Conservation (phyloP, 1,140 invertebrate species). For the Archivesica marissinica region DNA sequence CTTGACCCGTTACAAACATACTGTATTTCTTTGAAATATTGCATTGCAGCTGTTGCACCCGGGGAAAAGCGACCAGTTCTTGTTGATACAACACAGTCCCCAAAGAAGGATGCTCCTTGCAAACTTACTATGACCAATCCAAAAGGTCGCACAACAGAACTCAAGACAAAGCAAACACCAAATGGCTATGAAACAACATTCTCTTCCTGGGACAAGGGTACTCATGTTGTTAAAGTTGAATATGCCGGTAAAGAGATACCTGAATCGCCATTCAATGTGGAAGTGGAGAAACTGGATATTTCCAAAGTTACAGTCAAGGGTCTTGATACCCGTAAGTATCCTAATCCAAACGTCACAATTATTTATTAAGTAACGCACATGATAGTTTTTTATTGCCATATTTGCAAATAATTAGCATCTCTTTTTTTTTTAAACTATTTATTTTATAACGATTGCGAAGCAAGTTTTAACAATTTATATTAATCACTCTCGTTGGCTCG, state of each 20-base stretch:
- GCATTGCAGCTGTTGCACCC: constrained; percentile 72
- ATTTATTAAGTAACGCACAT: too few species aligned
- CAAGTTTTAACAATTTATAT: too few species aligned
- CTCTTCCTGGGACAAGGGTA: constrained; percentile 91
- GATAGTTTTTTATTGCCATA: too few species aligned
- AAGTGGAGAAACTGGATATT: constrained; percentile 92
- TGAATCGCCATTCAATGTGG: constrained; percentile 90
- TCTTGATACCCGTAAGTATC: constrained; percentile 92
- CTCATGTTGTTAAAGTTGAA: constrained; percentile 88
- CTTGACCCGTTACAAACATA: too few species aligned
- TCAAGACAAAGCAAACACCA: constrained; percentile 85
- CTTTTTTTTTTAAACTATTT: too few species aligned
- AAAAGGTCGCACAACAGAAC: constrained; percentile 86
- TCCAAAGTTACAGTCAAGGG: constrained; percentile 95
- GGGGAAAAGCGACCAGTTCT: constrained; percentile 90
- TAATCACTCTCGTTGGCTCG: too few species aligned
- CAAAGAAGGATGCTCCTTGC: constrained; percentile 88
- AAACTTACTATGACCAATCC: constrained; percentile 83
- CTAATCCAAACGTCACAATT: too few species aligned
- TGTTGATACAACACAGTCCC: constrained; percentile 90
- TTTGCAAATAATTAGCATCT: too few species aligned
- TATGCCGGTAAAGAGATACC: constrained; percentile 93
- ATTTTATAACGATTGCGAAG: too few species aligned
- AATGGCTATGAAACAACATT: constrained; percentile 93
- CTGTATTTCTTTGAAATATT: background rate